Evolutionary conservation across 2,113 vertebrate genomes (phyloP), one percentile per base, ranked within the genome.

Genomic region (Toxotes jaculatrix): DNA sequence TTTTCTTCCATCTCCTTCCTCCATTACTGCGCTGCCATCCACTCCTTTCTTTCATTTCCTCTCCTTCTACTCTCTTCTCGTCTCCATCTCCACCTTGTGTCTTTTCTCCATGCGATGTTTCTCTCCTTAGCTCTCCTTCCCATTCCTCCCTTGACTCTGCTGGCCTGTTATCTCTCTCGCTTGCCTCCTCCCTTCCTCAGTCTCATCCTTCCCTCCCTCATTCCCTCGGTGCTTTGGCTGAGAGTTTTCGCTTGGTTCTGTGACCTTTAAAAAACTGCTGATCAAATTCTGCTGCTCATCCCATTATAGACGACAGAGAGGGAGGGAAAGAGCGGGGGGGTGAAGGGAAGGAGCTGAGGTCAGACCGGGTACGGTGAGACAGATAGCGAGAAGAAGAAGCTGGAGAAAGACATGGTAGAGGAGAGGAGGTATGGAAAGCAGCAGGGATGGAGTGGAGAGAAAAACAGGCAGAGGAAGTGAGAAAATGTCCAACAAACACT

Each of bases 261-360:
- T 89, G 90, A 93, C 93, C 90, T 94, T 92, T 91, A 88, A 90
- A 88, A 90, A 92, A 88, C 77, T 90, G 91, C 92, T 92, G 91
- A 93, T 93, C 90, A 92, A 92, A 91, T 93, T 87, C 78, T 85
- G 83, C 88, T 67, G 83, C 90, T 92, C 89, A 84, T 85, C 87
- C 84, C 73, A 90, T 90, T 92, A 91, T 55, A 40, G 74, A 62
- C 74, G 78, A 79, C 72, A 72, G 79, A 17, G 56, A 74, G 53
- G 62, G 61, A 74, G 59, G 51, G 63, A 57, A 53, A 62, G 36
- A 55, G 34, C 34, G 74, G 70, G 23, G 69, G 68, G 66, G 34
- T 21, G 53, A 21, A 56, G 67, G 32, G 59, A 67, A 51, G 49
- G 66, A 68, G 76, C 74, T n/a, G 73, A 57, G 87, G 87, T 88